phyloP scores from a whole-genome alignment of 1,140 invertebrate species.

The Leptestheria dahalacensis region DNA sequence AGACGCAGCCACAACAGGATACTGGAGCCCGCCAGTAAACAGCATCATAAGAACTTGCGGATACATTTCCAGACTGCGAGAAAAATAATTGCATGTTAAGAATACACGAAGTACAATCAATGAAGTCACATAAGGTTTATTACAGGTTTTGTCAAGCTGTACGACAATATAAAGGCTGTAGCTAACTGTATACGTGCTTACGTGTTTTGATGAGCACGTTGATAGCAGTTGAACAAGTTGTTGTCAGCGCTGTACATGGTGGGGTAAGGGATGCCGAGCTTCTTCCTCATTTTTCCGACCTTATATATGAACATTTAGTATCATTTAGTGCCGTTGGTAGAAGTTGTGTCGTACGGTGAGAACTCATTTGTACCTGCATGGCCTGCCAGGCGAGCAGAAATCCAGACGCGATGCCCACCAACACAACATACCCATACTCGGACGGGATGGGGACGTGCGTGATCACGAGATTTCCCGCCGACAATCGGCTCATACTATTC shows the following conservation, averaged over 20 bases:
- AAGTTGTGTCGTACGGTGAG: neutral
- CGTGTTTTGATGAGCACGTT: slow-evolving; percentile 37
- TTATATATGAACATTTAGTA: slow-evolving; percentile 14
- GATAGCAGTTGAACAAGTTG: slow-evolving; percentile 32
- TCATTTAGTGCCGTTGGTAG: neutral
- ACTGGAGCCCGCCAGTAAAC: slow-evolving; percentile 30
- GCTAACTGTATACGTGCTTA: slow-evolving; percentile 20
- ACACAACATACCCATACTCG: slow-evolving; percentile 28
- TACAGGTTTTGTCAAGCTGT: neutral
- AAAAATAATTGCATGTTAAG: neutral
- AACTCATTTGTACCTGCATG: slow-evolving; percentile 24
- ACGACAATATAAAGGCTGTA: neutral
- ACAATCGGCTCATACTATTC: neutral
- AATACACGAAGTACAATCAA: neutral
- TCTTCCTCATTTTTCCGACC: slow-evolving; percentile 25
- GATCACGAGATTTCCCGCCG: neutral
- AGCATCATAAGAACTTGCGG: slow-evolving; percentile 30
- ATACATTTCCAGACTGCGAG: slow-evolving; percentile 31
- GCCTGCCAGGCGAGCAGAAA: slow-evolving; percentile 27
- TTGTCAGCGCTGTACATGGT: slow-evolving; percentile 30
- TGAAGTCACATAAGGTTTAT: neutral
- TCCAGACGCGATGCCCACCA: slow-evolving; percentile 25
- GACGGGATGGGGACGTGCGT: slow-evolving; percentile 20
- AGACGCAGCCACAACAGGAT: slow-evolving; percentile 29
- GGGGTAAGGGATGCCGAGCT: slow-evolving; percentile 29